Evolutionary conservation across 2,113 vertebrate genomes (phyloP).

Genomic region (Paedocypris sp.): DNA sequence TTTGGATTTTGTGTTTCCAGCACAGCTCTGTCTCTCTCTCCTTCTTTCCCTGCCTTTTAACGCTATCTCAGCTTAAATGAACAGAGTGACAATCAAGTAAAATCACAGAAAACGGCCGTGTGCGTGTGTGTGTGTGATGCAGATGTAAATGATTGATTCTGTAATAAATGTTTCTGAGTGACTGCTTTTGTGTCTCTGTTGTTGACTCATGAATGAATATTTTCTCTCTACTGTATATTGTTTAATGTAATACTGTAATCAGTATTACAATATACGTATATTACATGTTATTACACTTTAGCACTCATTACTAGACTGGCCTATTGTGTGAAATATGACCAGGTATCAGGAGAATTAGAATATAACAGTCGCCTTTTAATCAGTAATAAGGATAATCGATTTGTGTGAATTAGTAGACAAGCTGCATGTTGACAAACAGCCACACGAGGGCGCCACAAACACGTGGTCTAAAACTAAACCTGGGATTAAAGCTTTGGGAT

Average conservation of each 20-base stretch:
- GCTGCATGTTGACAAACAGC: neutral
- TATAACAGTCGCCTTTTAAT: too few species aligned
- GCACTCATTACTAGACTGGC: too few species aligned
- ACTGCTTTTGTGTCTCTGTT: neutral
- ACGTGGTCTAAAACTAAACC: too few species aligned
- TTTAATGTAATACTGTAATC: too few species aligned
- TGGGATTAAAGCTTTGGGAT: too few species aligned
- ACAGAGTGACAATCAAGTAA: slow-evolving; percentile 35
- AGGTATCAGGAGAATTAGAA: too few species aligned
- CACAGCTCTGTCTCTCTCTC: slow-evolving; percentile 22
- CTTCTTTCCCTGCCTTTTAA: slow-evolving; percentile 8
- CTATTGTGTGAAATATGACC: too few species aligned
- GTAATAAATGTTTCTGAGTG: slow-evolving; percentile 28
- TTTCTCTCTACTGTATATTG: neutral
- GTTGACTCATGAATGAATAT: neutral
- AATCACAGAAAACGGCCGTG: slow-evolving; percentile 1
- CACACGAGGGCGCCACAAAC: neutral
- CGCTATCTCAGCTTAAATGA: slow-evolving; percentile 42
- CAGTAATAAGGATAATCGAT: too few species aligned
- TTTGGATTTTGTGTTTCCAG: neutral
- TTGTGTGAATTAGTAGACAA: too few species aligned
- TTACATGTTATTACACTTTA: too few species aligned
- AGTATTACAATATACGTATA: too few species aligned
- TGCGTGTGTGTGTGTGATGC: too few species aligned
- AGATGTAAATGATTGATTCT: slow-evolving; percentile 11